These are phyloP conservation scores for Athetis lepigone DNA, from an alignment of 2,888 invertebrate genomes.

Conservation along the genomic window DNA sequence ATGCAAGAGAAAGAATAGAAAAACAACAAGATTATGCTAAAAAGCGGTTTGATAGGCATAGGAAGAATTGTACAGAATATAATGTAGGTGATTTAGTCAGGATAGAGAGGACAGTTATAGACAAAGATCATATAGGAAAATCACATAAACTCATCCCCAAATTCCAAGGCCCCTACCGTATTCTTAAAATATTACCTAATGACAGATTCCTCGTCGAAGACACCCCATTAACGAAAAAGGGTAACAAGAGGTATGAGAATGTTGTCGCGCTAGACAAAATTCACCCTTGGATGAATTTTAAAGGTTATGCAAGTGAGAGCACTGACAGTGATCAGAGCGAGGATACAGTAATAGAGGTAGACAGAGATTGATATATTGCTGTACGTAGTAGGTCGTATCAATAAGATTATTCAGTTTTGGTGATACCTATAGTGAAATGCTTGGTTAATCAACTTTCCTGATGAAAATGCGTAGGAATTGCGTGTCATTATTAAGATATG, in stretches of 20 bases:
- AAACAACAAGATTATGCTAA: slow-evolving; percentile 34
- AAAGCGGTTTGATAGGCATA: slow-evolving; percentile 22
- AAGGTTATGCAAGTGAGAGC: slow-evolving; percentile 5
- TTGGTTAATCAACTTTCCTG: too few relatives aligned
- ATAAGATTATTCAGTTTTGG: too few relatives aligned
- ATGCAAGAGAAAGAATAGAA: slow-evolving; percentile 26
- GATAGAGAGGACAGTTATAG: slow-evolving; percentile 21
- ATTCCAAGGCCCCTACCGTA: slow-evolving; percentile 19
- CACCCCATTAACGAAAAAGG: slow-evolving; percentile 15
- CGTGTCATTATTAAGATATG: background rate
- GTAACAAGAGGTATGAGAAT: slow-evolving; percentile 17
- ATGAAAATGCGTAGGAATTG: too few relatives aligned
- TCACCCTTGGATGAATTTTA: slow-evolving; percentile 13
- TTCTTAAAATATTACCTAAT: slow-evolving; percentile 24
- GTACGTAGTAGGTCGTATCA: too few relatives aligned
- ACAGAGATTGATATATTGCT: too few relatives aligned
- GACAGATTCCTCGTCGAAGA: slow-evolving; percentile 24
- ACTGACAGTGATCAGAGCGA: too few relatives aligned
- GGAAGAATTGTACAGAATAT: slow-evolving; percentile 16
- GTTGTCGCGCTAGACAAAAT: slow-evolving; percentile 17
- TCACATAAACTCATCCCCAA: slow-evolving; percentile 19
- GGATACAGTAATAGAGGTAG: too few relatives aligned
- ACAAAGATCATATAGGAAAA: slow-evolving; percentile 25
- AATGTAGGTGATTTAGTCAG: slow-evolving; percentile 19
- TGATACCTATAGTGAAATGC: too few relatives aligned